Percentiles rank a stretch among this genome's conserved stretches.
These are phyloP conservation scores for Arrhopalites spinosus DNA, from an alignment of 2,888 invertebrate species.

Conservation along the genomic window DNA sequence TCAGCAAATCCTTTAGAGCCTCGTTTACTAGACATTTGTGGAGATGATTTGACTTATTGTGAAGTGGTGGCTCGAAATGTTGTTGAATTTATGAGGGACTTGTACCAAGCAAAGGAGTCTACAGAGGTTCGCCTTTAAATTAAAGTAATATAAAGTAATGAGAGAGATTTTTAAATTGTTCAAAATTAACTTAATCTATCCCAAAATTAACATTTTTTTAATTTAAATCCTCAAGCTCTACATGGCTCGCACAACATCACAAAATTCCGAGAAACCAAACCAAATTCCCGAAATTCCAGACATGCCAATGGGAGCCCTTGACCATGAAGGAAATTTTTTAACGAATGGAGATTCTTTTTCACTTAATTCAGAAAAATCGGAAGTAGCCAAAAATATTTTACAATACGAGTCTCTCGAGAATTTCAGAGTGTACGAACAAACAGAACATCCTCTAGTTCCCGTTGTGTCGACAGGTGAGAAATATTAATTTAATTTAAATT, in stretches of 20 bases:
- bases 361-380: no score
- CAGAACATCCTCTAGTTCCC: no score
- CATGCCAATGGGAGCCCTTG: not conserved
- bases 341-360: no score
- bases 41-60: slow-evolving; percentile 17
- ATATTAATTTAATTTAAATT: no score
- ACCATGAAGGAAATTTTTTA: no score
- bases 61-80: slow-evolving; percentile 14
- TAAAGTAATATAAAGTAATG: not conserved
- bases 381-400: no score
- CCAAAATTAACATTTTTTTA: not conserved
- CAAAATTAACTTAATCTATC: no score
- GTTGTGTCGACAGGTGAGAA: no score
- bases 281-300: not conserved
- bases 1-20: slow-evolving; percentile 20
- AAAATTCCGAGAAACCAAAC: not conserved
- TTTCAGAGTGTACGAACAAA: no score
- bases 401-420: no score
- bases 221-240: not conserved
- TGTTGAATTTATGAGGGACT: slow-evolving; percentile 14
- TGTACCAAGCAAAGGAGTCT: slow-evolving; percentile 7
- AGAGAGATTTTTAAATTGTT: not conserved
- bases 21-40: slow-evolving; percentile 16
- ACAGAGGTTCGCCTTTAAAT: not conserved
- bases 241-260: not conserved